Evolutionary conservation across 2,797 vertebrate genomes (phyloP).

Genomic region (Rhodeus uyekii): DNA sequence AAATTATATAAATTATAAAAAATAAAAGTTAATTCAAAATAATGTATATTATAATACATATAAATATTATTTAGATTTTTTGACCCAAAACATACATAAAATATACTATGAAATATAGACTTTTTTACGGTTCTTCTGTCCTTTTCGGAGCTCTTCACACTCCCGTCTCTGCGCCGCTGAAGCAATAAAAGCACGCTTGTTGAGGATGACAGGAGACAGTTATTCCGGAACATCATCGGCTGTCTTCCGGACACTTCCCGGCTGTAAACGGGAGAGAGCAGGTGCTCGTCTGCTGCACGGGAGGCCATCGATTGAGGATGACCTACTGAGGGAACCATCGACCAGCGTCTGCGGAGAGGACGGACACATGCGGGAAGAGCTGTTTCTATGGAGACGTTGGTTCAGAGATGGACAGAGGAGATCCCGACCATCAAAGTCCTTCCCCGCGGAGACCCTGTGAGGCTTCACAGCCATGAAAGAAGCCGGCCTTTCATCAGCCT

Average conservation of each 20-base stretch:
- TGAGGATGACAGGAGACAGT: neutral
- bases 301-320: slow-evolving; percentile 65
- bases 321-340: slow-evolving; percentile 46
- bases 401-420: slow-evolving; percentile 49
- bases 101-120: too few relatives aligned
- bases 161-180: neutral
- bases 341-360: slow-evolving; percentile 17
- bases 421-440: slow-evolving; percentile 54
- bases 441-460: slow-evolving; percentile 17
- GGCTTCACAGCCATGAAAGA: neutral
- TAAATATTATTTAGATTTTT: neutral
- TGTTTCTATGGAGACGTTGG: slow-evolving; percentile 48
- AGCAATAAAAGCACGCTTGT: neutral
- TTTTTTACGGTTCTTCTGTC: neutral
- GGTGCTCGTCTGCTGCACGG: slow-evolving; percentile 67
- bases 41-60: neutral
- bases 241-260: neutral
- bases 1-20: neutral
- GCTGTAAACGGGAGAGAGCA: slow-evolving; percentile 52
- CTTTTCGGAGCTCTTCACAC: neutral
- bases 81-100: neutral
- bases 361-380: slow-evolving; percentile 27
- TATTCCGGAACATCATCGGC: neutral
- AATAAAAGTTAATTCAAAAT: too few relatives aligned
- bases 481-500: slow-evolving; percentile 28